Percentiles rank a stretch among this genome's conserved stretches.
These are phyloP conservation scores for Drosophila teissieri DNA, from an alignment of 1,140 invertebrate genomes.

Conservation along the genomic window DNA sequence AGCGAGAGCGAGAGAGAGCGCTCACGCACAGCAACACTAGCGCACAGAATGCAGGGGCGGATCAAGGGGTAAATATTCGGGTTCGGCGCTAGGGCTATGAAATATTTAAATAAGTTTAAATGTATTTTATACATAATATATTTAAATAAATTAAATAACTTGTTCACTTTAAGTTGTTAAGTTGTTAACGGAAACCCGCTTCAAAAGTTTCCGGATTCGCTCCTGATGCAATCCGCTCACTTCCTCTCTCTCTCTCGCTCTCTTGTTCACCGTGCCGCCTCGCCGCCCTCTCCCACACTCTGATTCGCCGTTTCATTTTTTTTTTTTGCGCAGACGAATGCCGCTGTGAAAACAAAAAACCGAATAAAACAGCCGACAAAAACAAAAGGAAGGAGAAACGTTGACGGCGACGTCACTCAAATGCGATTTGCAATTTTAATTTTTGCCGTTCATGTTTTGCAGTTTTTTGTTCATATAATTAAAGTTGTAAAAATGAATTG, in stretches of 20 bases:
- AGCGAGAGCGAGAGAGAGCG: conserved; percentile 1
- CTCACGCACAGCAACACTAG: conserved; percentile 20
- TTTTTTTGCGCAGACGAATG: conserved; percentile 65
- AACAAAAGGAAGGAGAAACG: conserved; percentile 62
- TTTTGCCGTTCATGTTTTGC: conserved; percentile 38
- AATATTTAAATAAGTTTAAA: neutral
- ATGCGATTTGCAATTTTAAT: conserved; percentile 78
- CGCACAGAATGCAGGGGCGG: neutral
- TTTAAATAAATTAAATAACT: too few species aligned
- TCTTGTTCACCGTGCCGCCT: neutral
- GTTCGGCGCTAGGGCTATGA: neutral
- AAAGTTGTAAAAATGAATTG: conserved; percentile 72
- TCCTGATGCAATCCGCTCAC: neutral
- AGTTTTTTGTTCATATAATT: conserved; percentile 64
- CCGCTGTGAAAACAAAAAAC: conserved; percentile 80
- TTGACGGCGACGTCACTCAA: conserved; percentile 38
- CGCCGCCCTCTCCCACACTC: neutral
- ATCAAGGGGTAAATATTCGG: neutral
- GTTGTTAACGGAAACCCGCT: too few species aligned
- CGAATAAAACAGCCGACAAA: conserved; percentile 81
- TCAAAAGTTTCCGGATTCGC: neutral
- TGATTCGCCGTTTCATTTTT: conserved; percentile 11
- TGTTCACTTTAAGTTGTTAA: too few species aligned
- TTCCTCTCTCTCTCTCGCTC: neutral
- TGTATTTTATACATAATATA: too few species aligned